Evolutionary conservation across 2,113 vertebrate genomes (phyloP), one percentile per base, ranked within the genome.

Genomic region (Sinocyclocheilus rhinocerous): DNA sequence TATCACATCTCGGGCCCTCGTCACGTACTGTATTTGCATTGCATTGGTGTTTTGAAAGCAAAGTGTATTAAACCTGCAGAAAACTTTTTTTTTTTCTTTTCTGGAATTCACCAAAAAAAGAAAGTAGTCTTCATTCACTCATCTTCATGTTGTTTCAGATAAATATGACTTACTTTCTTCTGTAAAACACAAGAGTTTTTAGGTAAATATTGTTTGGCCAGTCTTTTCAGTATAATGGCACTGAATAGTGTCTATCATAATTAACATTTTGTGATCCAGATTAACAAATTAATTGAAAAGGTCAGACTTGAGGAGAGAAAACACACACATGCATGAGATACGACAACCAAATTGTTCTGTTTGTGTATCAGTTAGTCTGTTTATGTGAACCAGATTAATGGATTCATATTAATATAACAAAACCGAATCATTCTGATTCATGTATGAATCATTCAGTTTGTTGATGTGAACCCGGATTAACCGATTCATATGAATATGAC

Each of bases 1-100:
- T 95, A 95, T 94, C 94, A 92, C 94, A 93, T 95, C 93, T 48
- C 45, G 92, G 92, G 93, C 92, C 90, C 89, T 90, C 92, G 91
- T 91, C 90, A 88, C 92, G 90, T 93, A 91, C 94, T 84, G 90
- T 93, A 95, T 96, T 95, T 94, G 95, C 95, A 94, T 95, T 94
- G 87, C 45, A 89, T 91, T 88, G 88, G 89, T 90, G 93, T 91
- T 94, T 94, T 92, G 92, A 94, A 93, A 91, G 88, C 89, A 90
- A 45, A 10, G 92, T 48, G 10, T 12, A 48, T 48, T 12, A 48
- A 48, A 48, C 45, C 45, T 90, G 89, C 93, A 92, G 92, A 48
- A 48, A n/a, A n/a, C n/a, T n/a, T 42, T 42, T 3, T 48, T 93
- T 12, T 91, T 92, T 92, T 8, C 0, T 10, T 45, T 57, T 57